Base-by-base conservation (phyloP, 2,888 invertebrate genomes). In the Brachypalpus laphriformis region DNA sequence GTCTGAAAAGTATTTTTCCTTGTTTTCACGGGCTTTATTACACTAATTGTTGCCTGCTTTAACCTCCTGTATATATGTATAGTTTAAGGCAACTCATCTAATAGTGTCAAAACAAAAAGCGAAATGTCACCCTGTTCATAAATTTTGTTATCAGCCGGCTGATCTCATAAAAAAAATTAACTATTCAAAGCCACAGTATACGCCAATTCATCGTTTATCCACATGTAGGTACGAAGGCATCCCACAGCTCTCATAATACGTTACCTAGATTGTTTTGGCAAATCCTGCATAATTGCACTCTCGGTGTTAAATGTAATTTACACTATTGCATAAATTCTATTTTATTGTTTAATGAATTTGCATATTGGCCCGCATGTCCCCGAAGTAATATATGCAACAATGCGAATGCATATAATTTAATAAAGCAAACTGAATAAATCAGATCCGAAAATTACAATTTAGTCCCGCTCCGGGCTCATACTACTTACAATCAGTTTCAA, bases 341-440 rank as follows among this genome's bases (percentile, higher is more conserved):
- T 68, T 76, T 51, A 76, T 76, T 68, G 51, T 40, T 68, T 59
- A 65, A 76, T 51, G 47, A 25, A 68, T 51, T 59, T 57, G 47
- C 68, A 68, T 49, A 57, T 42, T 22, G 49, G 31, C 9, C 34
- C 11, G 40, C 28, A 20, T 9, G 18, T 42, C 22, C 40, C 61
- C 11, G n/a, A 42, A 20, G 49, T 37, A 31, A 31, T 68, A 42
- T 22, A 31, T 28, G 14, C 76, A 42, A 18, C 18, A 51, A n/a
- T 14, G 9, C 18, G 18, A 70, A 25, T 56, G 49, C 18, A n/a
- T 57, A 49, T 71, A 65, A 71, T 71, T 71, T 63, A 78, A 80
- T 66, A 59, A 72, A 80, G 18, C 65, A 59, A 61, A 72, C 68
- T 74, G 31, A 77, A 78, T 77, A 78, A 78, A 77, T 78, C 66